Percentiles rank a stretch among this genome's conserved stretches.
Evolutionary conservation across 2,113 vertebrate species (phyloP).

Genomic region (Amphilophus citrinellus): DNA sequence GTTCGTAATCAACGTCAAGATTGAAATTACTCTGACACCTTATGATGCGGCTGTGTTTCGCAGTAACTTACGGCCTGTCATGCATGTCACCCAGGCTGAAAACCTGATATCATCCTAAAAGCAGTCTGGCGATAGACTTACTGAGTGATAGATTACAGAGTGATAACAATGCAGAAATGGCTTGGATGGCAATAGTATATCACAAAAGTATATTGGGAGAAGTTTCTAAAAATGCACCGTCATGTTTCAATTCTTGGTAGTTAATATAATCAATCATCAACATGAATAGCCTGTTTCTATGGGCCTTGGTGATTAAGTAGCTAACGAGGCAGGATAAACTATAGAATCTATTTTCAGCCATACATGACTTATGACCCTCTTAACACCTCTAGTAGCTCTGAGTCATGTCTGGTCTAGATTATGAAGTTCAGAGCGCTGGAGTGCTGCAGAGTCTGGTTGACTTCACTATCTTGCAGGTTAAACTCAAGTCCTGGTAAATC

Average conservation of each 20-base stretch:
- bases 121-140: constrained; percentile 17
- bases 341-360: constrained; percentile 74
- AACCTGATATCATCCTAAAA: constrained; percentile 22
- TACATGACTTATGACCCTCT: constrained; percentile 75
- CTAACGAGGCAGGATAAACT: constrained; percentile 72
- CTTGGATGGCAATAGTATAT: constrained; percentile 32
- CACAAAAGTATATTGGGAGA: constrained; percentile 41
- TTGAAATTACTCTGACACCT: constrained; percentile 62
- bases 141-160: constrained; percentile 28
- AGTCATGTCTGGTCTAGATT: constrained; percentile 71
- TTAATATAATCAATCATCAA: constrained; percentile 57
- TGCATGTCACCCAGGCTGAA: neutral
- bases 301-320: constrained; percentile 67
- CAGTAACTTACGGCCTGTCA: constrained; percentile 22
- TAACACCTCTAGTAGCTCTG: constrained; percentile 73
- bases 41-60: constrained; percentile 15
- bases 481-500: constrained; percentile 42
- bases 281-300: constrained; percentile 70
- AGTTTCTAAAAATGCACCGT: constrained; percentile 56
- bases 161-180: constrained; percentile 13
- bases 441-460: constrained; percentile 43
- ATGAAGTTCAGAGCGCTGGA: constrained; percentile 52
- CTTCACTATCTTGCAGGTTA: constrained; percentile 62
- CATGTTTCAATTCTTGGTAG: constrained; percentile 55
- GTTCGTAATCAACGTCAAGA: constrained; percentile 60